Conservation (phyloP, 2,888 invertebrate species). For the Schrankia costaestrigalis region DNA sequence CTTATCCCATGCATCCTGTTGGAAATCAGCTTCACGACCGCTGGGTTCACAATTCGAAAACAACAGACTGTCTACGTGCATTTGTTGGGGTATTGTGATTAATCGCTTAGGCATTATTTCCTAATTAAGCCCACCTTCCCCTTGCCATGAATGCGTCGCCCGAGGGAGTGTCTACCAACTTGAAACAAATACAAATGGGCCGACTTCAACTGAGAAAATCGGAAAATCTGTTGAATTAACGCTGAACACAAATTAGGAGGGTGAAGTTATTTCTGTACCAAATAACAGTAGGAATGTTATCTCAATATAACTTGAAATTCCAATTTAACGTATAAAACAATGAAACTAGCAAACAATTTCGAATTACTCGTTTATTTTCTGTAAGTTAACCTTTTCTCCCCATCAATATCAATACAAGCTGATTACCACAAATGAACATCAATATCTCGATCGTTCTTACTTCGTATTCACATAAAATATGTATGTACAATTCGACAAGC, state of each 20-base stretch:
- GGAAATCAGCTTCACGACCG: conserved; percentile 62
- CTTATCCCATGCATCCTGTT: conserved; percentile 53
- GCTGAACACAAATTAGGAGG: conserved; percentile 55
- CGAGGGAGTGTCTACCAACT: conserved; percentile 56
- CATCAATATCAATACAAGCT: conserved; percentile 12
- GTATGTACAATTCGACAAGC: conserved; percentile 42
- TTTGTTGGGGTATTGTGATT: conserved; percentile 66
- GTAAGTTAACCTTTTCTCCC: conserved; percentile 1
- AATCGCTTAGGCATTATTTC: conserved; percentile 77
- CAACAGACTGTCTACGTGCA: conserved; percentile 43
- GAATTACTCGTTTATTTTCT: conserved; percentile 1
- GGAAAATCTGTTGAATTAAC: conserved; percentile 66
- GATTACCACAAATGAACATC: conserved; percentile 12
- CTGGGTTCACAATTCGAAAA: conserved; percentile 43
- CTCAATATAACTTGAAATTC: conserved; percentile 25
- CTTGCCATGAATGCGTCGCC: conserved; percentile 53
- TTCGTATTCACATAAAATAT: conserved; percentile 41
- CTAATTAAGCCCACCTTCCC: conserved; percentile 77
- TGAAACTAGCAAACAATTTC: conserved; percentile 3
- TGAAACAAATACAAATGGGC: conserved; percentile 61
- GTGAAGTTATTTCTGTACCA: conserved; percentile 35
- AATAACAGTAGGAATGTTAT: conserved; percentile 20
- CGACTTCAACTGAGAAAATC: conserved; percentile 53
- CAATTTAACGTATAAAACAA: conserved; percentile 23
- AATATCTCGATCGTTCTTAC: conserved; percentile 21